phyloP scores from a whole-genome alignment of 2,888 invertebrate genomes.

The Agonopterix subpropinquella region DNA sequence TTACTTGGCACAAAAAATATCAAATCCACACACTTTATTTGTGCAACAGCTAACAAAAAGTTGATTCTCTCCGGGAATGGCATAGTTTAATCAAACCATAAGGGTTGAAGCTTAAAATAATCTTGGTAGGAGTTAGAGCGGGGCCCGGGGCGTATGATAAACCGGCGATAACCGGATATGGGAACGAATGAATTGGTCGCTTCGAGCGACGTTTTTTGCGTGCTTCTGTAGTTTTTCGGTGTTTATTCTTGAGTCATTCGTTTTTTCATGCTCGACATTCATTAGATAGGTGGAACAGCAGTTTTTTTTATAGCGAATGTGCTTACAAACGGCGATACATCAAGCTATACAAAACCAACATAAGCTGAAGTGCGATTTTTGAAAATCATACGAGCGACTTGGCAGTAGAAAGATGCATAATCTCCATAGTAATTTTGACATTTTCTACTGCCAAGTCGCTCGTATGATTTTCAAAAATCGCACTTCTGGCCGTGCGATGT shows the following conservation, averaged over 20 bases:
- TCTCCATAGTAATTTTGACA: too few relatives aligned
- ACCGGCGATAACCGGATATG: constrained; percentile 68
- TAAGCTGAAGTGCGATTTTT: too few relatives aligned
- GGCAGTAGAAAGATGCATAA: too few relatives aligned
- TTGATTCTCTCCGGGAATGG: constrained; percentile 29
- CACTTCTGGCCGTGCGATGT: too few relatives aligned
- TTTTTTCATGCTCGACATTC: constrained; percentile 4
- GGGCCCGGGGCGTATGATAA: constrained; percentile 65
- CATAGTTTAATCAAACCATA: constrained; percentile 63
- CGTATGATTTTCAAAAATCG: too few relatives aligned
- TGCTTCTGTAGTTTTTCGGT: constrained; percentile 39
- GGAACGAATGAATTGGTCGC: constrained; percentile 65
- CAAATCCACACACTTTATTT: too few relatives aligned
- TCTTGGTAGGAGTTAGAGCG: constrained; percentile 52
- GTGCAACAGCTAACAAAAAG: constrained; percentile 4
- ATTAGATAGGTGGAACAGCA: not conserved
- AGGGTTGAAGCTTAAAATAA: constrained; percentile 68
- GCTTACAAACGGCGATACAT: too few relatives aligned
- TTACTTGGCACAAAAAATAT: too few relatives aligned
- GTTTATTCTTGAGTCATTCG: constrained; percentile 27
- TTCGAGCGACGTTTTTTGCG: constrained; percentile 60
- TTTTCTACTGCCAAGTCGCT: too few relatives aligned
- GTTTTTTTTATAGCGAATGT: too few relatives aligned
- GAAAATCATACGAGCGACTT: too few relatives aligned
- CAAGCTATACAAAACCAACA: too few relatives aligned